These are phyloP conservation scores for Brachyistius frenatus DNA, from an alignment of 2,113 vertebrate genomes.

Conservation along the genomic window DNA sequence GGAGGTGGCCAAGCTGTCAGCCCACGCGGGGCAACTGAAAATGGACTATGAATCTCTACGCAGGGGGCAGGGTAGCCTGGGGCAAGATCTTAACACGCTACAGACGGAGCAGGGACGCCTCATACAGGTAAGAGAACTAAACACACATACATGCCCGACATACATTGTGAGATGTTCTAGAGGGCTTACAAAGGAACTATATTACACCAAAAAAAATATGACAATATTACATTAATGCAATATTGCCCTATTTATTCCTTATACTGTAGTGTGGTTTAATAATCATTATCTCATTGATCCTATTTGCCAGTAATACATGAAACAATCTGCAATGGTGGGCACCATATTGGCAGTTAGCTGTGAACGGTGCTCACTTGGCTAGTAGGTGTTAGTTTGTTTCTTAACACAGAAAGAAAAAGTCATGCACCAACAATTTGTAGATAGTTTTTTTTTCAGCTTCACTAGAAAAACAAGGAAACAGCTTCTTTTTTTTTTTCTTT, in stretches of 20 bases:
- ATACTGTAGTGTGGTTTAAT: too few relatives aligned
- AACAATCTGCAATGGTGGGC: background rate
- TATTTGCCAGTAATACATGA: background rate
- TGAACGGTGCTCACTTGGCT: background rate
- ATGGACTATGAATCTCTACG: slow-evolving; percentile 90
- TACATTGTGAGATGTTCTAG: too few relatives aligned
- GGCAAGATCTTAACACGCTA: slow-evolving; percentile 91
- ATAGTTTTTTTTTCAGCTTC: too few relatives aligned
- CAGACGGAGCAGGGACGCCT: slow-evolving; percentile 94
- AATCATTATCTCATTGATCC: too few relatives aligned
- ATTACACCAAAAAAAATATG: too few relatives aligned
- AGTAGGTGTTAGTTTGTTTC: background rate
- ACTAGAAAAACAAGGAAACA: too few relatives aligned
- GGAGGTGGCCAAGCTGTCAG: slow-evolving; percentile 92
- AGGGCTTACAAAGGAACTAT: too few relatives aligned
- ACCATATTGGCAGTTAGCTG: background rate
- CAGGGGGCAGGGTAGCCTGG: slow-evolving; percentile 89
- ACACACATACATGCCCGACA: background rate
- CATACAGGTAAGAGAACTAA: slow-evolving; percentile 88
- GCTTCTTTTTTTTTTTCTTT: background rate
- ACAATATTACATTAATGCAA: too few relatives aligned
- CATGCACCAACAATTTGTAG: too few relatives aligned
- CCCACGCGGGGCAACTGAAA: slow-evolving; percentile 87
- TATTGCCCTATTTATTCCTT: too few relatives aligned
- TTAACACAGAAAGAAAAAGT: background rate